Base-by-base conservation (phyloP, 1,140 invertebrate genomes). In the Eurosta solidaginis region DNA sequence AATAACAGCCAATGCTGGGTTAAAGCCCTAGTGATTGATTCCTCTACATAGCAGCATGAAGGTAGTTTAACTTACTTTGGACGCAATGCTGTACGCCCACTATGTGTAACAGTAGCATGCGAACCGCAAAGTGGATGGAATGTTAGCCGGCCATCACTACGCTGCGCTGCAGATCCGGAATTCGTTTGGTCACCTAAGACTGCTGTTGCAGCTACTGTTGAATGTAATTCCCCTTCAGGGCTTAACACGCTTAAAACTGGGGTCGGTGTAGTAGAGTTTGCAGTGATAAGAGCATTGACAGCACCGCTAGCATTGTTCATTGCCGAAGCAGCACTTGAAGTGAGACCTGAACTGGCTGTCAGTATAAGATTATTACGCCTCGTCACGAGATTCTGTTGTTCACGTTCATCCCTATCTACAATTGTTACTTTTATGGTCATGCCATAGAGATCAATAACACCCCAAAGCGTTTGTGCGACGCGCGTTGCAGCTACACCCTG, bases 341-440 rank as follows among this genome's bases (percentile, higher is more conserved):
- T 73, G 14, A 81, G 77, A 36, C 27, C 63, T 86, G 84, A 77
- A 83, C 85, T 77, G 86, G 84, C 77, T 86, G 84, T 82, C 14
- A 82, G 81, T 50, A 86, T 89, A 77, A 92, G 88, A 10, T 91
- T 93, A 81, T 93, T 93, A 45, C 92, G 89, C 52, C 93, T 87
- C 1, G 92, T 93, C 29, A 93, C 91, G 10, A 94, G 85, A 89
- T 94, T 94, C 80, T 94, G 93, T 82, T 94, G 93, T 82, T 94
- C 93, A 10, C 92, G 89, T 83, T 94, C 93, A 87, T 95, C 94
- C 3, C 93, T 89, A 88, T 95, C 94, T 2, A 95, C 93, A 73
- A 95, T 94, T 2, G 94, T 94, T 14, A 96, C 94, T 90, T 97
- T 98, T 1, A 97, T 96, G 27, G 96, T 97, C 95, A 97, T 98